Base-by-base conservation (phyloP, 64 coral and sea anemone species). In the Orbicella faveolata region DNA sequence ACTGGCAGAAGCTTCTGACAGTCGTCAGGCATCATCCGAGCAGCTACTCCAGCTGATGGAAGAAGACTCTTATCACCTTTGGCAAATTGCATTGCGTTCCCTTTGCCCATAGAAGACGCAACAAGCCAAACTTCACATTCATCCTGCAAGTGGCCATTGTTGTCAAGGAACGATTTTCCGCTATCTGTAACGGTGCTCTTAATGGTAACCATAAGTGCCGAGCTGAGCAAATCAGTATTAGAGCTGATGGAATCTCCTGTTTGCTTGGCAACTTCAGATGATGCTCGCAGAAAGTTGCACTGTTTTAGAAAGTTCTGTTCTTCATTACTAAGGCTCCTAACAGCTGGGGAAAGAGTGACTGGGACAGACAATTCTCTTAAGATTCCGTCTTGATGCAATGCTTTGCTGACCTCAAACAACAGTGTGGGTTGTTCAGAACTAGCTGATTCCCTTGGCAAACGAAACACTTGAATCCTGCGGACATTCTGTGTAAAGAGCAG, bases 401-500 rank as follows among this genome's bases (percentile, higher is more conserved):
- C 81, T 70, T 96, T 96, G 37, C 61, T 64, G 23, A 96, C 65
- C 20, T 79, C 26, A 81, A 96, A 93, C 36, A 96, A 52, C 78
- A 93, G 76, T 7, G 74, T 61, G 33, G 91, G 87, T 35, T 87
- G 26, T 8, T 68, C 62, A 9, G 81, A 66, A 86, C 87, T 82
- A 48, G 6, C 37, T 20, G 77, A 74, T 33, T 90, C 87, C 59
- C 36, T 63, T 11, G 86, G 36, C 16, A 96, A 75, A 52, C 93
- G 91, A 30, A 75, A 88, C n/a, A 96, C 78, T 4, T 79, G 87
- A 9, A 93, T 90, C 30, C 63, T 68, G 1, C 48, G 61, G 19
- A 96, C 94, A 73, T 96, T 96, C 61, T 96, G 94, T 3, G 94
- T 93, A 82, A 96, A 96, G 17, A 96, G 61, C 0, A 96, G 68